phyloP scores from a whole-genome alignment of 2,113 vertebrate genomes.

The Calyptomena viridis region DNA sequence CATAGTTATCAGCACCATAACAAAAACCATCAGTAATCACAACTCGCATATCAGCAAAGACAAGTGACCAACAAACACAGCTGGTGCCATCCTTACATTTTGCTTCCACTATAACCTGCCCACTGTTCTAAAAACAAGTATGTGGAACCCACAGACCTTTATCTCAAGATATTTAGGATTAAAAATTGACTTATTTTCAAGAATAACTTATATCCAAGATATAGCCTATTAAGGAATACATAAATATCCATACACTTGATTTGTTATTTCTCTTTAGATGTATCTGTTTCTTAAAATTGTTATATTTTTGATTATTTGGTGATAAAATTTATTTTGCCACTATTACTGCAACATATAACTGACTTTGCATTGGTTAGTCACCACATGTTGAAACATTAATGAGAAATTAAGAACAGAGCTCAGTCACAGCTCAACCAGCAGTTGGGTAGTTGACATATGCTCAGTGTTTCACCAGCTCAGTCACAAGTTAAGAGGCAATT shows the following conservation, averaged over 20 bases:
- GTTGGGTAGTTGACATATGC: neutral
- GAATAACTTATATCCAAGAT: neutral
- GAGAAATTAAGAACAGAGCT: neutral
- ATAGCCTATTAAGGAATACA: neutral
- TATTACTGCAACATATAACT: neutral
- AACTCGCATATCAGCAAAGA: neutral
- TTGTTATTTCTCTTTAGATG: neutral
- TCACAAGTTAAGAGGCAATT: neutral
- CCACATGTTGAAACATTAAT: neutral
- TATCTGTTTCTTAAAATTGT: neutral
- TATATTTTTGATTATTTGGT: neutral
- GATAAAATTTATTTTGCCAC: neutral
- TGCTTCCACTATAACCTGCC: neutral
- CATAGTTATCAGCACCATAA: neutral
- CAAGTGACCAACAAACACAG: neutral
- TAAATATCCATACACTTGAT: neutral
- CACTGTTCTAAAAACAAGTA: neutral
- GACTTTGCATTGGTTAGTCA: neutral
- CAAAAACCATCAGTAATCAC: neutral
- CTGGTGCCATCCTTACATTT: neutral
- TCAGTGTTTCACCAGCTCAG: neutral
- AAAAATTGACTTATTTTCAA: neutral
- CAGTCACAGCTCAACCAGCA: neutral
- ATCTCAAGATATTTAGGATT: neutral
- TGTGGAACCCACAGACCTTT: neutral